Evolutionary conservation across 2,888 invertebrate species (phyloP).

Genomic region (Deroplatys truncata): DNA sequence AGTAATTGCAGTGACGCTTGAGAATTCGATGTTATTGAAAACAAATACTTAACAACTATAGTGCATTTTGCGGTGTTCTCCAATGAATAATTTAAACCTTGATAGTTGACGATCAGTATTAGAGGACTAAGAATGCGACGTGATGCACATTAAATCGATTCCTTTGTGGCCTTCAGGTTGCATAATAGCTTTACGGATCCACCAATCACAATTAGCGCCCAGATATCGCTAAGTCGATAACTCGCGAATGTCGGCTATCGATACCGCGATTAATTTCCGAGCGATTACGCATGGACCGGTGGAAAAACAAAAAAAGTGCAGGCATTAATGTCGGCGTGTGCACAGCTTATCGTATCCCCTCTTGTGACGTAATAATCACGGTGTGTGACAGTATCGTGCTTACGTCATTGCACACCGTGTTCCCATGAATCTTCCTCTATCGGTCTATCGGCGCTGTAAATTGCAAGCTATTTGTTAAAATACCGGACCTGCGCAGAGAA

Average conservation of each 20-base stretch:
- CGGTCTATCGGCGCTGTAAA: neutral
- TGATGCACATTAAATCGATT: neutral
- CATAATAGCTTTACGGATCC: neutral
- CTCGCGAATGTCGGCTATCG: neutral
- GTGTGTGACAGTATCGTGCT: neutral
- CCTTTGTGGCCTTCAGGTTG: neutral
- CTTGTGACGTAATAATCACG: neutral
- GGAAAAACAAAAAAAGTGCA: neutral
- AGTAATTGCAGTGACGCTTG: too few species aligned
- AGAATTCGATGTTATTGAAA: too few species aligned
- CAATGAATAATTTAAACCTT: too few species aligned
- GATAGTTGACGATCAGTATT: neutral
- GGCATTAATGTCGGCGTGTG: neutral
- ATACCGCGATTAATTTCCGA: neutral
- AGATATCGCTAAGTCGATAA: neutral
- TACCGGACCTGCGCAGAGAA: neutral
- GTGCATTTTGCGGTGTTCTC: too few species aligned
- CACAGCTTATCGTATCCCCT: neutral
- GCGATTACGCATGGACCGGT: neutral
- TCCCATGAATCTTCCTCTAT: neutral
- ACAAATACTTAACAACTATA: too few species aligned
- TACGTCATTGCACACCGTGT: neutral
- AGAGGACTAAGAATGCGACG: neutral
- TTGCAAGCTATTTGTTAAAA: neutral
- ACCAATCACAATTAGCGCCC: neutral